phyloP scores from a whole-genome alignment of 2,113 vertebrate species.

The Sardina pilchardus region DNA sequence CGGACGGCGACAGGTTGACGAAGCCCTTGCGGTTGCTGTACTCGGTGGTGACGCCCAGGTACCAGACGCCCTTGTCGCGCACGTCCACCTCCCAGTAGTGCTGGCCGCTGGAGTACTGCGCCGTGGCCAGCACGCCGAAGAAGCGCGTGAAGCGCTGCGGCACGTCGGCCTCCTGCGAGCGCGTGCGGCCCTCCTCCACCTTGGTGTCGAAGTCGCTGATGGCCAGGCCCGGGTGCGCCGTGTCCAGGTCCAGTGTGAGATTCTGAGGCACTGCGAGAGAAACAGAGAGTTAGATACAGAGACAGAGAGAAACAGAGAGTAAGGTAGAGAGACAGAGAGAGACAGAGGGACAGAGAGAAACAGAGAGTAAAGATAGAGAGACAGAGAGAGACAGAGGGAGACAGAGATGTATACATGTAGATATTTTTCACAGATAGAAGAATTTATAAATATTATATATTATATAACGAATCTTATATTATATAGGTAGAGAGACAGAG shows the following conservation, averaged over 20 bases:
- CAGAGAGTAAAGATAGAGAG: too few relatives aligned
- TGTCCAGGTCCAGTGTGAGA: constrained; percentile 74
- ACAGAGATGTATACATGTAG: too few relatives aligned
- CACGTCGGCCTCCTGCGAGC: constrained; percentile 69
- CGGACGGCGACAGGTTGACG: constrained; percentile 67
- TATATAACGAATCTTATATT: too few relatives aligned
- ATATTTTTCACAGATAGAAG: too few relatives aligned
- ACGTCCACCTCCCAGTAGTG: constrained; percentile 82
- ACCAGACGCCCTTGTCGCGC: constrained; percentile 77
- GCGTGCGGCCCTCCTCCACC: constrained; percentile 70
- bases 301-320: not conserved
- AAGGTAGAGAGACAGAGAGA: not conserved
- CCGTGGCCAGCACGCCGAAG: constrained; percentile 71
- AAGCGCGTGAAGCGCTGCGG: constrained; percentile 73
- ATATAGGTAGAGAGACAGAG: too few relatives aligned
- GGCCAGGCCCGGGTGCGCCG: constrained; percentile 69
- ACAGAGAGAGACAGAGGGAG: too few relatives aligned
- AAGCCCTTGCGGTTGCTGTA: constrained; percentile 78
- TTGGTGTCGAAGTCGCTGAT: constrained; percentile 75
- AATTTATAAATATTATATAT: too few relatives aligned
- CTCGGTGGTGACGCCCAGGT: constrained; percentile 74
- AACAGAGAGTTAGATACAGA: not conserved
- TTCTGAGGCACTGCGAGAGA: constrained; percentile 72
- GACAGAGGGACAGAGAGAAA: too few relatives aligned
- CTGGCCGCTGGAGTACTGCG: constrained; percentile 71